These are phyloP conservation scores for Aplocera efformata DNA, from an alignment of 2,888 invertebrate species.

Conservation along the genomic window DNA sequence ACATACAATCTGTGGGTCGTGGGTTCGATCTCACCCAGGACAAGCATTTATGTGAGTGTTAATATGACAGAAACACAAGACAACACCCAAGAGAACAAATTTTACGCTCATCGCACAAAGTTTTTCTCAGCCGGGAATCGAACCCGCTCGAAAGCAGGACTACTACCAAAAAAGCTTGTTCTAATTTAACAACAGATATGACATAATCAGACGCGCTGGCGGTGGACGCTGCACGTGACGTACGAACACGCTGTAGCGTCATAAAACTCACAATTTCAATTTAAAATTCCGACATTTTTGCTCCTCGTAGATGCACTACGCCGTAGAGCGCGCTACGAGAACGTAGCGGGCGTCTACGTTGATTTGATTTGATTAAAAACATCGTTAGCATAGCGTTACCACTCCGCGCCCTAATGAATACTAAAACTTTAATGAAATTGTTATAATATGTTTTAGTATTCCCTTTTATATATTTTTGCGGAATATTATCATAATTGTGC, in stretches of 20 bases:
- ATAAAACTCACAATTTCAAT: conserved; percentile 10
- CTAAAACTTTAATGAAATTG: conserved; percentile 14
- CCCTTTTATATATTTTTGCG: conserved; percentile 3
- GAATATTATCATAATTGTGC: conserved; percentile 2
- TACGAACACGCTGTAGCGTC: neutral
- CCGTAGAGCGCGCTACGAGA: conserved; percentile 3
- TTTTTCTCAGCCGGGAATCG: no score
- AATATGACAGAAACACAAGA: no score
- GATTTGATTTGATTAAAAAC: conserved; percentile 38
- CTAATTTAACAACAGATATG: no score
- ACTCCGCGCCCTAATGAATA: conserved; percentile 17
- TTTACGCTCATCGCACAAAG: no score
- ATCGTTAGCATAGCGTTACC: conserved; percentile 27
- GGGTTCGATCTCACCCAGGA: no score
- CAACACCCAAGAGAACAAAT: no score
- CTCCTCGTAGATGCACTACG: conserved; percentile 5
- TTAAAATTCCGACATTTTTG: conserved; percentile 15
- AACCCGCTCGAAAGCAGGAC: no score
- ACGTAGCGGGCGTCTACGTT: conserved; percentile 14
- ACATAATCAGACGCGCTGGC: no score
- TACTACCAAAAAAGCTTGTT: no score
- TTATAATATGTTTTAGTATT: conserved; percentile 9
- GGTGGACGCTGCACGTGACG: no score
- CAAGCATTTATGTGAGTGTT: no score
- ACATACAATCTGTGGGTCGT: no score